phyloP scores from a whole-genome alignment of 2,797 vertebrate species.

The Myioborus miniatus region DNA sequence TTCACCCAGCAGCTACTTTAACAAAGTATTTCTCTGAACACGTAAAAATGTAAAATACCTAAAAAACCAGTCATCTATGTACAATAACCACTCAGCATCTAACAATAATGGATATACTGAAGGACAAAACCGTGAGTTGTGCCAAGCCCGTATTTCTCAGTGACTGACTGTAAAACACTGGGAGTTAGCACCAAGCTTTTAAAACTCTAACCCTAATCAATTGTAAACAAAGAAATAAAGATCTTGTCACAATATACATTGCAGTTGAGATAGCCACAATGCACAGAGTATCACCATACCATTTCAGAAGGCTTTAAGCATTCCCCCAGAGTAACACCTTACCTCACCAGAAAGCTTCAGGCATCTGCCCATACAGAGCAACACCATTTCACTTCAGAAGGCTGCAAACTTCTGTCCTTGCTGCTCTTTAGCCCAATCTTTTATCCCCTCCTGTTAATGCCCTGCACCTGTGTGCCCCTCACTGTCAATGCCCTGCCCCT shows the following conservation, averaged over 20 bases:
- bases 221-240: constrained; percentile 1
- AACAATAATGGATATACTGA: constrained; percentile 41
- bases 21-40: constrained; percentile 13
- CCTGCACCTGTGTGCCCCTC: no score
- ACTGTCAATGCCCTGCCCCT: no score
- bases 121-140: not conserved
- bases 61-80: not conserved
- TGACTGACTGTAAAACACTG: constrained; percentile 44
- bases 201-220: constrained; percentile 36
- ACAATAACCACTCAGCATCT: constrained; percentile 20
- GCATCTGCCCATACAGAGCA: not conserved
- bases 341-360: not conserved
- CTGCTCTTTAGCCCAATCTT: not conserved
- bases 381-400: no score
- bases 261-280: not conserved
- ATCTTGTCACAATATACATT: not conserved
- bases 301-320: not conserved
- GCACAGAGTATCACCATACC: not conserved
- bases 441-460: not conserved
- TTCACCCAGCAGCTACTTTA: constrained; percentile 47
- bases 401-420: not conserved
- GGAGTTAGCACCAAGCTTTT: not conserved
- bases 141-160: constrained; percentile 39
- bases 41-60: constrained; percentile 16
- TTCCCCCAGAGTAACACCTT: not conserved